Evolutionary conservation across 2,797 vertebrate genomes (phyloP).

Genomic region (Macropus fuliginosus): DNA sequence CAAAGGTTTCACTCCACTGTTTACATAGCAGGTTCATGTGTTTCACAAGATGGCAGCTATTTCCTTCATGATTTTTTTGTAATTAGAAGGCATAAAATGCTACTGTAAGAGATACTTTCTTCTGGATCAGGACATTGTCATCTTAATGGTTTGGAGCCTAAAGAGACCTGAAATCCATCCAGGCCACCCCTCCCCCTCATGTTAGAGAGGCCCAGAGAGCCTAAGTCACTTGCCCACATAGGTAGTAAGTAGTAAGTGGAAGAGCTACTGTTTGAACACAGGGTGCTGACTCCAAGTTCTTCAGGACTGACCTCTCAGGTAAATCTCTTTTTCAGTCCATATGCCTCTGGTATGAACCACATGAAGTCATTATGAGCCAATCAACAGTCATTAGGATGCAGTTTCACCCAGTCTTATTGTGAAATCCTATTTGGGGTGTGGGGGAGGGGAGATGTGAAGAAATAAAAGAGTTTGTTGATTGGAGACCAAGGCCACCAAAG

Average conservation of each 20-base stretch:
- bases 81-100: not conserved
- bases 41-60: not conserved
- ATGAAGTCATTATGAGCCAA: not conserved
- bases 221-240: not conserved
- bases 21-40: not conserved
- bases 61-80: not conserved
- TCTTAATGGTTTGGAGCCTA: not conserved
- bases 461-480: not conserved
- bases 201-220: not conserved
- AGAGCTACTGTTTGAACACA: not conserved
- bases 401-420: not conserved
- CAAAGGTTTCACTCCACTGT: not conserved
- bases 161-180: not conserved
- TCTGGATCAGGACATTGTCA: not conserved
- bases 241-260: not conserved
- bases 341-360: not conserved
- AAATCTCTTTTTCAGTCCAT: not conserved
- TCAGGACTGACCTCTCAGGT: not conserved
- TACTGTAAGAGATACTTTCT: not conserved
- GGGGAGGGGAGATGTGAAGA: not conserved
- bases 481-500: not conserved
- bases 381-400: not conserved
- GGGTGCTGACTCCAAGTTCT: not conserved
- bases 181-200: not conserved
- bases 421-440: not conserved